A percentile compares a stretch with the other conserved stretches of the same genome.
Conservation (phyloP, 1,140 invertebrate genomes). For the Ceratosolen solmsi region DNA sequence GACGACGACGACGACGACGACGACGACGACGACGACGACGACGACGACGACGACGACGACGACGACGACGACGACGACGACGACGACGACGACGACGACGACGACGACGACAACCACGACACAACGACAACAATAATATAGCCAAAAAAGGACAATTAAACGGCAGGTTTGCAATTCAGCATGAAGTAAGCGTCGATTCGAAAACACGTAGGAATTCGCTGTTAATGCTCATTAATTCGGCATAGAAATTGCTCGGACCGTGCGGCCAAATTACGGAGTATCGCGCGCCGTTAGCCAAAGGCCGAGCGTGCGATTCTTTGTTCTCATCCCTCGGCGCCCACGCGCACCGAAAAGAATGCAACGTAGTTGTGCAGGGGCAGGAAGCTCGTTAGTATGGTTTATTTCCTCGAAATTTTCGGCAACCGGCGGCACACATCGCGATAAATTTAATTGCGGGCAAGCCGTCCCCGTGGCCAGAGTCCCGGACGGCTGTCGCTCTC, state of each 20-base stretch:
- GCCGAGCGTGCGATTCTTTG: conserved; percentile 25
- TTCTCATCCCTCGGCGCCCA: not conserved
- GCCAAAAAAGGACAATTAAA: too few relatives aligned
- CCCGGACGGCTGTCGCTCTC: conserved; percentile 14
- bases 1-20: too few relatives aligned
- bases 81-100: too few relatives aligned
- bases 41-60: too few relatives aligned
- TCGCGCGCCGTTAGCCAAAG: conserved; percentile 18
- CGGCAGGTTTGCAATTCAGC: too few relatives aligned
- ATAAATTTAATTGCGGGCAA: conserved; percentile 54
- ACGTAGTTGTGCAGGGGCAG: not conserved
- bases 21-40: too few relatives aligned
- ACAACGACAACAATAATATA: too few relatives aligned
- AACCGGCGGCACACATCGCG: conserved; percentile 42
- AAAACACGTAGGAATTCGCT: too few relatives aligned
- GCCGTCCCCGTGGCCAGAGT: not conserved
- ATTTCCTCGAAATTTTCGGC: conserved; percentile 51
- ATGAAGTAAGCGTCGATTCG: too few relatives aligned
- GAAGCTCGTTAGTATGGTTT: conserved; percentile 52
- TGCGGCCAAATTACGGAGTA: conserved; percentile 1
- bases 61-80: too few relatives aligned
- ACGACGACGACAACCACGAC: too few relatives aligned
- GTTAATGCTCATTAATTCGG: too few relatives aligned
- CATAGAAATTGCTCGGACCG: not conserved
- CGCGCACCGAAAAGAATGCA: not conserved